Percentiles rank a stretch among this genome's conserved stretches.
These are phyloP conservation scores for Chymomyza procnemis DNA, from an alignment of 2,888 invertebrate species.

Conservation along the genomic window DNA sequence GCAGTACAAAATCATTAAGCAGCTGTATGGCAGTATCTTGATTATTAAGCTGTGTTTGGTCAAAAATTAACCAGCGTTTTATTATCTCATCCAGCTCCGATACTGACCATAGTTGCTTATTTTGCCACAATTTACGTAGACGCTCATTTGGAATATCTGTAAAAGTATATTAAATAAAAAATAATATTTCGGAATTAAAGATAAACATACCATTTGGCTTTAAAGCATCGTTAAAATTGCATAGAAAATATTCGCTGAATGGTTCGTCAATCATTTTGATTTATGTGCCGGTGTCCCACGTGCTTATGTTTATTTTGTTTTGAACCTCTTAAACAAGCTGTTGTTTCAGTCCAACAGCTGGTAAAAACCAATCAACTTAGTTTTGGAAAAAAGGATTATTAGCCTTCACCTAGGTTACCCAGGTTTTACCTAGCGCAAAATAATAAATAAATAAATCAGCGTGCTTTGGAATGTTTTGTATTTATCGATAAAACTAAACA, in stretches of 20 bases:
- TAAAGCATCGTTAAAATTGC: slow-evolving; percentile 71
- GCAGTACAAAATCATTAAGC: slow-evolving; percentile 81
- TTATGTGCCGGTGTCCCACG: neutral
- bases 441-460: neutral
- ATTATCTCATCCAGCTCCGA: slow-evolving; percentile 48
- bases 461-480: neutral
- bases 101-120: slow-evolving; percentile 57
- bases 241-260: slow-evolving; percentile 60
- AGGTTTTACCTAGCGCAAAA: neutral
- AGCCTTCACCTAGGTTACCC: too few relatives aligned
- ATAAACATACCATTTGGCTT: slow-evolving; percentile 42
- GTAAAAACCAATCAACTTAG: too few relatives aligned
- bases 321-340: neutral
- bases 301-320: slow-evolving; percentile 2
- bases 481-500: neutral
- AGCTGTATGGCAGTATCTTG: slow-evolving; percentile 23
- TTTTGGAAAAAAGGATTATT: neutral
- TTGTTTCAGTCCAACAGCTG: neutral
- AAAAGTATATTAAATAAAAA: neutral
- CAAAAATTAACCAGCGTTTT: slow-evolving; percentile 42
- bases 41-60: neutral
- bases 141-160: slow-evolving; percentile 25
- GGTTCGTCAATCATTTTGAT: slow-evolving; percentile 1
- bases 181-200: neutral
- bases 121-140: slow-evolving; percentile 61